Conservation (phyloP, 2,113 vertebrate species). For the Poeciliopsis retropinna region DNA sequence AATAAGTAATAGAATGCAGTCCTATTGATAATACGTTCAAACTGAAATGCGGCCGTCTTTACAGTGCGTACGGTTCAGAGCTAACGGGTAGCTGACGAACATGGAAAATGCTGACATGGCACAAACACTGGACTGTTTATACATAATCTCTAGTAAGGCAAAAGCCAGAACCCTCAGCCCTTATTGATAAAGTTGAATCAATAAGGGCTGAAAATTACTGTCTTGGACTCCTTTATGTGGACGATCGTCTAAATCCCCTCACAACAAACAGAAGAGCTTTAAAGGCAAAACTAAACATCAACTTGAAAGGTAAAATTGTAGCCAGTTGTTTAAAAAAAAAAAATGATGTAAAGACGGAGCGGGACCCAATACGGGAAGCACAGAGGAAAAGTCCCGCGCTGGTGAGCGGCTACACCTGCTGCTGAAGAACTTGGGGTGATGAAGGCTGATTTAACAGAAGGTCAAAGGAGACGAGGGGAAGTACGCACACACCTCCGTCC, state of each 20-base stretch:
- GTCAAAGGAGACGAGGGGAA: too few relatives aligned
- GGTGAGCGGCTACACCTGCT: too few relatives aligned
- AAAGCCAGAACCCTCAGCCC: not conserved
- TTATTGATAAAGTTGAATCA: conserved; percentile 9
- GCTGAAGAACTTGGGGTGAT: too few relatives aligned
- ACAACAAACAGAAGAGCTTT: not conserved
- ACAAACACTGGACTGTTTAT: conserved; percentile 29
- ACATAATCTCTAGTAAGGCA: conserved; percentile 2
- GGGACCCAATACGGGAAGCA: too few relatives aligned
- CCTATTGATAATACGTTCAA: too few relatives aligned
- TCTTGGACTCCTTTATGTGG: not conserved
- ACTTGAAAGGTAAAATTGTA: not conserved
- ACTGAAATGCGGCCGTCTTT: not conserved
- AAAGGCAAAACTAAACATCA: not conserved
- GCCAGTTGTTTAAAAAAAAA: too few relatives aligned
- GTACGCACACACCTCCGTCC: too few relatives aligned
- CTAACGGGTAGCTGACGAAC: not conserved
- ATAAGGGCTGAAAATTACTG: not conserved
- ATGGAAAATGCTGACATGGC: conserved; percentile 38
- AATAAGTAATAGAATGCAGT: too few relatives aligned
- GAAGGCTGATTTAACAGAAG: too few relatives aligned
- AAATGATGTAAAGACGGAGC: too few relatives aligned
- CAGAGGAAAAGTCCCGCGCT: too few relatives aligned
- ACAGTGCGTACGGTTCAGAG: not conserved
- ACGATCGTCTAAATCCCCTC: not conserved